A percentile compares a stretch with the other conserved stretches of the same genome.
Evolutionary conservation across 2,797 vertebrate species (phyloP).

Genomic region (Mormyrops boulengeri): DNA sequence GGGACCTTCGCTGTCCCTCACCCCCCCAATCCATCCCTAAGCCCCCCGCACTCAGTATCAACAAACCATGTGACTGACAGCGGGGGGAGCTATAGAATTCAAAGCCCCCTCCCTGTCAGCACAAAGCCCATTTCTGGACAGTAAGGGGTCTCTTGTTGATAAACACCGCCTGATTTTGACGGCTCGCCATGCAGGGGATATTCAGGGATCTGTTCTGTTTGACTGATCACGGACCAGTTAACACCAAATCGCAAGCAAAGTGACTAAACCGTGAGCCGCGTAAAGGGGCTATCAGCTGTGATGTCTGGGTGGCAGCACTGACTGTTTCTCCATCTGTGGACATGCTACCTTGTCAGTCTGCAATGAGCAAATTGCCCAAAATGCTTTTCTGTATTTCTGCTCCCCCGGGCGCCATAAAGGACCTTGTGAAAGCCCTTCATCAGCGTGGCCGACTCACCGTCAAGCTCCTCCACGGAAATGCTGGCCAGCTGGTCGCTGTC

Average conservation of each 20-base stretch:
- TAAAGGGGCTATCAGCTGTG: neutral
- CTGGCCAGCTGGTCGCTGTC: slow-evolving; percentile 89
- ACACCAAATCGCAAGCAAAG: neutral
- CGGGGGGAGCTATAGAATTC: neutral
- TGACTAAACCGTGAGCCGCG: neutral
- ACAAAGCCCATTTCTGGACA: neutral
- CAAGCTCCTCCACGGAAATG: slow-evolving; percentile 88
- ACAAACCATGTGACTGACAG: neutral
- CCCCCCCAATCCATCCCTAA: neutral
- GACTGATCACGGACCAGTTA: neutral
- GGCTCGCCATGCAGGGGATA: neutral
- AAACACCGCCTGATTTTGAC: neutral
- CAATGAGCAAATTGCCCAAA: neutral
- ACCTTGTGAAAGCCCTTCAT: neutral
- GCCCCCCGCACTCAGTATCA: neutral
- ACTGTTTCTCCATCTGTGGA: neutral
- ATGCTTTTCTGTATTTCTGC: neutral
- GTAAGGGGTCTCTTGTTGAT: neutral
- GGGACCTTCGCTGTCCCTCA: neutral
- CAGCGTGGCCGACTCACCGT: slow-evolving; percentile 65
- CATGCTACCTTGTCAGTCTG: neutral
- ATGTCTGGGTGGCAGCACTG: neutral
- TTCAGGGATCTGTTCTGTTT: neutral
- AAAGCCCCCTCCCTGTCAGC: neutral
- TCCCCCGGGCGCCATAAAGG: neutral